These are phyloP conservation scores for Styela plicata DNA, from an alignment of 23 tunicate genomes.

Conservation along the genomic window DNA sequence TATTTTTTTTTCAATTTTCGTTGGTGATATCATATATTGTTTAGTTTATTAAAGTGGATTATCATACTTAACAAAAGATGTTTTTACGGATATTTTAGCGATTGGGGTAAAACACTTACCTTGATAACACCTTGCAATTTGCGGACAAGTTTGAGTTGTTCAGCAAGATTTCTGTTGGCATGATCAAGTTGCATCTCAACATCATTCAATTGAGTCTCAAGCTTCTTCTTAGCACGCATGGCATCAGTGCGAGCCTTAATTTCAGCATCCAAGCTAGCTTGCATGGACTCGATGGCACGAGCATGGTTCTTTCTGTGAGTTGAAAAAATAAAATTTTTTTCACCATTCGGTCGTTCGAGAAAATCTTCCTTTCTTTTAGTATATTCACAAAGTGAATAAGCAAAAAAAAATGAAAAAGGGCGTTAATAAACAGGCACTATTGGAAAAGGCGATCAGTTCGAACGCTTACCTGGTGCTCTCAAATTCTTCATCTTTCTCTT, in stretches of 20 bases:
- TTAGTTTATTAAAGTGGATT: no score
- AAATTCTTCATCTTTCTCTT: slow-evolving; percentile 99
- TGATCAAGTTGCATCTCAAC: slow-evolving; percentile 94
- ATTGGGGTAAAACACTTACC: slow-evolving; percentile 34
- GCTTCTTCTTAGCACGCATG: slow-evolving; percentile 93
- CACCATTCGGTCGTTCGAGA: no score
- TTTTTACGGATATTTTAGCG: no score
- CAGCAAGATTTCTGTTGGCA: slow-evolving; percentile 79
- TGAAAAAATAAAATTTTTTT: slow-evolving; percentile 1
- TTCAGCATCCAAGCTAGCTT: slow-evolving; percentile 93
- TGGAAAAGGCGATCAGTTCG: neutral
- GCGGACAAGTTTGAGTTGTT: slow-evolving; percentile 69
- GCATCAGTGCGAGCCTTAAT: slow-evolving; percentile 98
- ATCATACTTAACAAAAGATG: no score
- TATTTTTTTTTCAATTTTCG: no score
- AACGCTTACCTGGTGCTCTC: slow-evolving; percentile 84
- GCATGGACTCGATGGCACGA: slow-evolving; percentile 96
- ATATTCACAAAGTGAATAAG: no score
- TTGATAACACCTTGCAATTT: slow-evolving; percentile 86
- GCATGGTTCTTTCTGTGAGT: slow-evolving; percentile 79
- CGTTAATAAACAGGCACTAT: no score
- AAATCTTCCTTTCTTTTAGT: no score
- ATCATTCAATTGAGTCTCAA: slow-evolving; percentile 86
- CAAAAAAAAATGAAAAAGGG: no score
- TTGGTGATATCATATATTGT: no score